Evolutionary conservation across 2,113 vertebrate species (phyloP).

Genomic region (Montifringilla adamsi): DNA sequence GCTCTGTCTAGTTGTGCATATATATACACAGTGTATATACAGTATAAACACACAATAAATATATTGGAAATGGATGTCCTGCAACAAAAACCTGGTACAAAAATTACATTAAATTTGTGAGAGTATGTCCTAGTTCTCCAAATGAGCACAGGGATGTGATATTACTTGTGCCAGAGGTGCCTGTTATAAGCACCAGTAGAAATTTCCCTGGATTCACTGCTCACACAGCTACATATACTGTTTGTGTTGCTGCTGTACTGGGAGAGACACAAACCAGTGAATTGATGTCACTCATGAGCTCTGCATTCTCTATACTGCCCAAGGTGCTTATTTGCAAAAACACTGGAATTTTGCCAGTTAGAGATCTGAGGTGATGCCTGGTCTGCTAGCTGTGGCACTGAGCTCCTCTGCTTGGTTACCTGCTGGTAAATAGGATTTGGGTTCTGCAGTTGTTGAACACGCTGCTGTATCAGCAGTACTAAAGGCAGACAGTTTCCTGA

Average conservation of each 20-base stretch:
- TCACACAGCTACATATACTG: not conserved
- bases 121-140: not conserved
- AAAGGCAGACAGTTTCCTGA: not conserved
- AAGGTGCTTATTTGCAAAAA: not conserved
- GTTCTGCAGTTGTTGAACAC: not conserved
- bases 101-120: not conserved
- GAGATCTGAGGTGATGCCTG: not conserved
- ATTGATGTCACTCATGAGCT: not conserved
- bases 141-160: not conserved
- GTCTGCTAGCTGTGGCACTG: not conserved
- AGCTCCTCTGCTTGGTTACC: not conserved
- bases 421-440: not conserved
- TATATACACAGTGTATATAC: not conserved
- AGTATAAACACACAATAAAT: not conserved
- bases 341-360: not conserved
- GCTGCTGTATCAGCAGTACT: not conserved
- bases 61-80: not conserved
- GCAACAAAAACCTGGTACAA: not conserved
- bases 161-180: not conserved
- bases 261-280: not conserved
- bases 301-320: not conserved
- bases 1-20: not conserved
- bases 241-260: not conserved
- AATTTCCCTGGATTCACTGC: not conserved
- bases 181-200: not conserved